Evolutionary conservation across 2,888 invertebrate species (phyloP), one percentile per base, ranked within the genome.

Genomic region (Brachypalpus laphriformis): DNA sequence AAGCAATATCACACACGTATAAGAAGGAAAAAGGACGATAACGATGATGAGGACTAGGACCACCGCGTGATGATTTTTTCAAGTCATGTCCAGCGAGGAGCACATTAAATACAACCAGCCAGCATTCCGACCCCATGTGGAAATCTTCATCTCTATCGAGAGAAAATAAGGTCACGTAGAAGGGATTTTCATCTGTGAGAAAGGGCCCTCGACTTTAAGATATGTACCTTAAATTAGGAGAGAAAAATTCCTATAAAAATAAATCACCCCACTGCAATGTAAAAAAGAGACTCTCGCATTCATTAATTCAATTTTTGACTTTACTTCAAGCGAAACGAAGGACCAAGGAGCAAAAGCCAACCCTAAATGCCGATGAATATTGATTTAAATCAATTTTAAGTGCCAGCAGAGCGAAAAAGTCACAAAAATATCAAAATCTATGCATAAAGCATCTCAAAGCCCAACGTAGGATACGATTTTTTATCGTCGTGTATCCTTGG

Each of bases 351-450:
- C 9, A n/a, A n/a, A n/a, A n/a, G n/a, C 25, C 47, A 42, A 49
- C 65, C 61, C 68, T 40, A 75, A 85, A 75, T 66, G 57, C 65
- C 75, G 71, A 76, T 85, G 81, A 81, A 81, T 85, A 85, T 85
- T 85, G 85, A 81, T 85, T 85, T 75, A 85, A 80, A 85, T 85
- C 81, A 85, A 81, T 85, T 81, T 80, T 2, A 68, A 80, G 70
- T 74, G 78, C 74, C 18, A 72, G 61, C 42, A 72, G 61, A 40
- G 74, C 78, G 54, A 75, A 63, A 57, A 83, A 82, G 51, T 42
- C 42, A 20, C 22, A 16, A 3, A 45, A 56, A 63, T 37, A 37
- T 28, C 18, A 34, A 74, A 45, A 54, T 59, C 49, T 45, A 63
- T 70, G 76, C 49, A 82, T 57, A 71, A 65, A 66, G 63, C 20